Percentiles rank a stretch among this genome's conserved stretches.
phyloP scores from a whole-genome alignment of 2,113 vertebrate species.

The Choloepus hoffmanni region DNA sequence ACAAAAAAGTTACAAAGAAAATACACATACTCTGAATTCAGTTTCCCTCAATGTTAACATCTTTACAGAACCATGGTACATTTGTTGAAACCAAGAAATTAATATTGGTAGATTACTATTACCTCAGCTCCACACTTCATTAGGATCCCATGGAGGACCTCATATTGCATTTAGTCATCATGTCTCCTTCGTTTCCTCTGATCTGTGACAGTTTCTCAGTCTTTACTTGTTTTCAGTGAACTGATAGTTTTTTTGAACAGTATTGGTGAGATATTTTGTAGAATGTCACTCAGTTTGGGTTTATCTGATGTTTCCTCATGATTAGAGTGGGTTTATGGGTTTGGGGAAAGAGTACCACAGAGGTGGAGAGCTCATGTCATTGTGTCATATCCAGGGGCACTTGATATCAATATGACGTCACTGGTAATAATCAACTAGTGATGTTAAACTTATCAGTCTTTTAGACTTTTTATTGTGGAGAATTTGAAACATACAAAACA shows the following conservation, averaged over 20 bases:
- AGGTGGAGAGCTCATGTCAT: neutral
- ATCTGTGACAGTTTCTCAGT: neutral
- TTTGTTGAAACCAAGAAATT: slow-evolving; percentile 1
- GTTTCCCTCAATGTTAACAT: neutral
- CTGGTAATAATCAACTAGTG: neutral
- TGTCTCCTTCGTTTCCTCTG: neutral
- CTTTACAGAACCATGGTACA: neutral
- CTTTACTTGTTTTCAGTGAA: neutral
- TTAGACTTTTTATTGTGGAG: neutral
- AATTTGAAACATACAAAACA: neutral
- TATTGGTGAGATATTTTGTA: neutral
- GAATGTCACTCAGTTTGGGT: neutral
- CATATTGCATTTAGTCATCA: neutral
- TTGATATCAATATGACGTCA: neutral
- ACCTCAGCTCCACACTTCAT: neutral
- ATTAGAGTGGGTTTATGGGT: neutral
- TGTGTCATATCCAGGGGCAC: no score
- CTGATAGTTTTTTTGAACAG: neutral
- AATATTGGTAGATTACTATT: neutral
- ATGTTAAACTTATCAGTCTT: neutral
- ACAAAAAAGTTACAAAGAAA: neutral
- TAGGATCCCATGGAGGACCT: neutral
- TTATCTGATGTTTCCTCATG: neutral
- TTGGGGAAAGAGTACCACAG: neutral
- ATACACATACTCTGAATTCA: neutral